Evolutionary conservation across 2,888 invertebrate species (phyloP), one percentile per base, ranked within the genome.

Genomic region (Helleia helle): DNA sequence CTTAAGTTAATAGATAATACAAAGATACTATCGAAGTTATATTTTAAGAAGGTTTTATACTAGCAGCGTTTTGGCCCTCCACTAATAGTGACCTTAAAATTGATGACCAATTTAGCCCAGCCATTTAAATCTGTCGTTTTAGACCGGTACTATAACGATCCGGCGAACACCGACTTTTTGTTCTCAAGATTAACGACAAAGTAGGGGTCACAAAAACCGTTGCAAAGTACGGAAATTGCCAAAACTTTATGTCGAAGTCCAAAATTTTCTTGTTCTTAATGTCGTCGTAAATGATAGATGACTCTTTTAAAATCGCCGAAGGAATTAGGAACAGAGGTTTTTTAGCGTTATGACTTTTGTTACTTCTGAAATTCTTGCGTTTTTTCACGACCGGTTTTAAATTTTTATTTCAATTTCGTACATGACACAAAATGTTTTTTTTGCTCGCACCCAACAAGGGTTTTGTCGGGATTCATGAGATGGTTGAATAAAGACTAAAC

Each of bases 271-370:
- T 80, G 80, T 79, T 79, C 77, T 69, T 73, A 81, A 76, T 73
- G 77, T 79, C 76, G 72, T 71, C 80, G 77, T 80, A 80, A 80
- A 80, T 80, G 79, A 81, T 77, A 79, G 76, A 81, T 81, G 75
- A 74, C 70, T 77, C 75, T 80, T 79, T 80, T 77, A 73, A 74
- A 77, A 81, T 77, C 77, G 75, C 74, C 62, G 79, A 80, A 81
- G 76, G 79, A 81, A 81, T 81, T 80, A 77, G 73, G 72, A 76
- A 79, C 79, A 80, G 76, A 75, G 79, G 77, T 80, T 77, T 74
- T 22, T 75, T 68, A 59, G 75, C 70, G 74, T 79, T 76, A 79
- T 71, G 73, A 76, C 74, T 77, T 79, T 69, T 65, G 66, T 68
- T 70, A 73, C 67, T 70, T 62, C 66, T 62, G 62, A 64, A 65